These are phyloP conservation scores for Octodon degus DNA, from an alignment of 2,113 vertebrate genomes.

Conservation along the genomic window DNA sequence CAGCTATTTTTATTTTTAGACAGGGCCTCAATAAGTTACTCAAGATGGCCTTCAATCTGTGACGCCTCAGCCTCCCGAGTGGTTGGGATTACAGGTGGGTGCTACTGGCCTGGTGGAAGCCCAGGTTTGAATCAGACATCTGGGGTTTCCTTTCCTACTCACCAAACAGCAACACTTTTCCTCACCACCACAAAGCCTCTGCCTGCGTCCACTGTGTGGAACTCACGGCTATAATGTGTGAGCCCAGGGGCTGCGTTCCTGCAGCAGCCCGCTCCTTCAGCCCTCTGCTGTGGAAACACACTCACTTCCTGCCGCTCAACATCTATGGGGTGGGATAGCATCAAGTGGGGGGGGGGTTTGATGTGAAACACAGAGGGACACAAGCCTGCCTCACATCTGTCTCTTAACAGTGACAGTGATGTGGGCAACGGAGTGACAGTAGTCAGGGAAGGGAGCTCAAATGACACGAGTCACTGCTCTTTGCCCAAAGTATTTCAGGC, in stretches of 20 bases:
- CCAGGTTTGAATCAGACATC: neutral
- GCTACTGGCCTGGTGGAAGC: neutral
- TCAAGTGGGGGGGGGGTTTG: too few relatives aligned
- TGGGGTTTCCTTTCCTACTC: neutral
- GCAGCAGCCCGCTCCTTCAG: too few relatives aligned
- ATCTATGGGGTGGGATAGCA: accelerated
- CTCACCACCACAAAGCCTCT: neutral
- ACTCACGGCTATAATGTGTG: neutral
- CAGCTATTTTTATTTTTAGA: neutral
- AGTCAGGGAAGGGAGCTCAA: neutral
- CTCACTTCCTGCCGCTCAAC: too few relatives aligned
- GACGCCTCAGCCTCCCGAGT: neutral
- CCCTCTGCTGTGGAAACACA: neutral
- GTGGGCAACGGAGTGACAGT: neutral
- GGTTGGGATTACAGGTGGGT: neutral
- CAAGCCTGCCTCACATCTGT: neutral
- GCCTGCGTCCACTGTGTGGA: neutral
- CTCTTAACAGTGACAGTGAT: too few relatives aligned
- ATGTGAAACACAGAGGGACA: neutral
- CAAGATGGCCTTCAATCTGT: neutral
- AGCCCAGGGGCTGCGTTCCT: neutral
- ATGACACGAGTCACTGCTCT: neutral
- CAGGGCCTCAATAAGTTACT: neutral
- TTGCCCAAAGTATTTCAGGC: neutral
- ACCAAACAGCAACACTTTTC: neutral